Evolutionary conservation across 2,113 vertebrate genomes (phyloP).

Genomic region (Ochotona curzoniae): DNA sequence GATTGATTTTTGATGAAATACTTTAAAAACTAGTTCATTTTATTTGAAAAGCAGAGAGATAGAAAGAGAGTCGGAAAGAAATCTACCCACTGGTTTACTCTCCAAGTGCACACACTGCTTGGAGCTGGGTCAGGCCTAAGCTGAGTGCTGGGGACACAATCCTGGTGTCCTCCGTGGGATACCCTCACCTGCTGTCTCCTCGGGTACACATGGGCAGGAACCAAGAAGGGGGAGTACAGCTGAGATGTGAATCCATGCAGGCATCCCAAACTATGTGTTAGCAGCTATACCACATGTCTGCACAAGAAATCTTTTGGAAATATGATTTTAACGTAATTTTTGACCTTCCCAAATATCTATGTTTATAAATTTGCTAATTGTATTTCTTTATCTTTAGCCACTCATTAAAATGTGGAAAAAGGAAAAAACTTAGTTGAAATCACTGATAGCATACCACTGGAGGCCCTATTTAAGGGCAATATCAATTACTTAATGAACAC

Average conservation of each 20-base stretch:
- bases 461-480: constrained; percentile 6
- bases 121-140: no score
- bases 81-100: no score
- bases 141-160: no score
- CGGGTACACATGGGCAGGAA: no score
- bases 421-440: background rate
- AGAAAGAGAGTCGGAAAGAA: no score
- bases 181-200: no score
- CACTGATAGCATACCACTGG: background rate
- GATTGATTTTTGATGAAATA: background rate
- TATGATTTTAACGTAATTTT: background rate
- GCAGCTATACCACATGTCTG: background rate
- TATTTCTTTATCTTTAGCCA: background rate
- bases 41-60: no score
- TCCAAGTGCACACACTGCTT: no score
- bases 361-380: constrained; percentile 1
- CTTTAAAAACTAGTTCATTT: background rate
- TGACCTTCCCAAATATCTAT: background rate
- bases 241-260: no score
- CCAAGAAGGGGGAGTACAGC: no score
- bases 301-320: background rate
- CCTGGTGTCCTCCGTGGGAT: no score
- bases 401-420: constrained; percentile 32
- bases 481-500: constrained; percentile 10
- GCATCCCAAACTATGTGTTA: no score